Conservation (phyloP, 2,113 vertebrate species). For the Cyanistes caeruleus region DNA sequence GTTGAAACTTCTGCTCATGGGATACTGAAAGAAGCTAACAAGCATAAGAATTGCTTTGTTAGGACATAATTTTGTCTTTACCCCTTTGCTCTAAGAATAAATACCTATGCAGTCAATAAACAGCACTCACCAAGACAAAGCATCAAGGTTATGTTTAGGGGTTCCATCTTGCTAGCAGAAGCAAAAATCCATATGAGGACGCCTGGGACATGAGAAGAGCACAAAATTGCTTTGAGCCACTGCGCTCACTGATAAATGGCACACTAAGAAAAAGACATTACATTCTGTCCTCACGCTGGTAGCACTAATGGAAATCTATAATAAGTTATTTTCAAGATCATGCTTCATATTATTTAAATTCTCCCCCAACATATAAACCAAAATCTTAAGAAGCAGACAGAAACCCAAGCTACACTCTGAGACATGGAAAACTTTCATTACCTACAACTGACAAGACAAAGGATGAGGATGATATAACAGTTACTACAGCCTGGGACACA, state of each 20-base stretch:
- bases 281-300: background rate
- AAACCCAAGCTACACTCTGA: background rate
- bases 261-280: conserved; percentile 36
- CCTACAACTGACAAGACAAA: background rate
- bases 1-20: background rate
- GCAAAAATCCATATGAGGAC: conserved; percentile 64
- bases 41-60: background rate
- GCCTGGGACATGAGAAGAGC: conserved; percentile 33
- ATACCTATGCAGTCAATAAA: conserved; percentile 43
- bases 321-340: background rate
- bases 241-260: conserved; percentile 66
- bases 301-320: conserved; percentile 33
- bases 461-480: background rate
- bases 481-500: background rate
- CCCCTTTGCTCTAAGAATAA: conserved; percentile 1
- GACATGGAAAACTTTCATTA: background rate
- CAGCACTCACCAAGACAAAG: conserved; percentile 23
- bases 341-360: conserved; percentile 55
- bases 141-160: conserved; percentile 39
- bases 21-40: background rate
- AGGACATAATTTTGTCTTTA: background rate
- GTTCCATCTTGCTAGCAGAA: conserved; percentile 39
- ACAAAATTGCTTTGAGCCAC: conserved; percentile 72
- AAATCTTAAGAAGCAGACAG: background rate
- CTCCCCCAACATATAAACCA: background rate